Base-by-base conservation (phyloP, 2,113 vertebrate species). In the Nestor notabilis region DNA sequence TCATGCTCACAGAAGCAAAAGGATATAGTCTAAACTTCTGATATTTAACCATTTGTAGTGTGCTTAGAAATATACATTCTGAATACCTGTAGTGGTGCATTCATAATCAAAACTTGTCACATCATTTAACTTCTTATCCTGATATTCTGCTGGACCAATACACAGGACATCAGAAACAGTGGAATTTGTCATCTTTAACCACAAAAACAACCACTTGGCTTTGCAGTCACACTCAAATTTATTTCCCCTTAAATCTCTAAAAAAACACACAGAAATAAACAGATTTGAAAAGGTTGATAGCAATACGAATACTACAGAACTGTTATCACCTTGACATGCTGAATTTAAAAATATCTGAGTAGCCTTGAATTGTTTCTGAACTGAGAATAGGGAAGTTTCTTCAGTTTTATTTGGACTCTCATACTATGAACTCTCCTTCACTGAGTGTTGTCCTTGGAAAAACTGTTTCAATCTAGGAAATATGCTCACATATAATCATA, bases 181-280 rank as follows among this genome's bases (percentile, higher is more conserved):
- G 96, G 99, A 99, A 82, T 99, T 99, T 93, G 99, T 99, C 98
- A 97, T 99, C 97, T 99, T 99, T 97, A 99, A 94, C 99, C 99
- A 99, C 89, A 97, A 98, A 98, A 99, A 99, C 97, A 99, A 95
- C 99, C 99, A 99, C 97, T 99, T 99, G 91, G 99, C 98, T 95
- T 99, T 98, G 98, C 99, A 99, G 98, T 99, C 99, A 93, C 99
- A 99, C 95, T 99, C 99, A 93, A 99, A 99, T 83, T 98, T 98
- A 97, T 99, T 99, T 83, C 99, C 99, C 96, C 99, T 98, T 97
- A 99, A 98, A 95, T 99, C 99, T 96, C 99, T 99, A 97, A 95
- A 97, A 93, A 95, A 78, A 95, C 79, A 97, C 64, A 95, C 89
- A 97, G 91, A 98, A 97, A 96, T 43, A 93, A 83, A 96, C 53